Percentiles rank a stretch among this genome's conserved stretches.
phyloP scores from a whole-genome alignment of 2,113 vertebrate species.

The Baryphthengus martii region DNA sequence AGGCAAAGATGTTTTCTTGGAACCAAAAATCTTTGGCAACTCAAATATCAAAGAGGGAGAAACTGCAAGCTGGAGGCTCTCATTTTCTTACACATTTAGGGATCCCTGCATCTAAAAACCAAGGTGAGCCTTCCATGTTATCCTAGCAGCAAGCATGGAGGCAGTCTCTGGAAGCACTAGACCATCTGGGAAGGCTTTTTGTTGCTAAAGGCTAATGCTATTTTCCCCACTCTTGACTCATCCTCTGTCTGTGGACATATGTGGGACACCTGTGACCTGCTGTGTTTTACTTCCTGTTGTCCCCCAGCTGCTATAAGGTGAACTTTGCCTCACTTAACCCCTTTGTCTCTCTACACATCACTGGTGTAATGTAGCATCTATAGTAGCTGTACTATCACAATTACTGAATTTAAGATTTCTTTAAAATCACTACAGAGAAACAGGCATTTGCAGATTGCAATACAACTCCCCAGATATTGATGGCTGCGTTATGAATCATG shows the following conservation, averaged over 20 bases:
- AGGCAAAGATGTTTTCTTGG: not conserved
- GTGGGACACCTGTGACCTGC: not conserved
- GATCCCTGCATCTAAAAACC: not conserved
- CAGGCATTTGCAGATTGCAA: not conserved
- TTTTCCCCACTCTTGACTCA: not conserved
- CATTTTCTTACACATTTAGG: not conserved
- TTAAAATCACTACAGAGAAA: not conserved
- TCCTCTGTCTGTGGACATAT: not conserved
- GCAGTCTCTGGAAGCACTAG: not conserved
- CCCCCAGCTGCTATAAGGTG: not conserved
- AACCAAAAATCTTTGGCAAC: not conserved
- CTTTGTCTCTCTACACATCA: not conserved
- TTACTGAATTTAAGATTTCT: not conserved
- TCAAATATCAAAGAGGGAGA: not conserved
- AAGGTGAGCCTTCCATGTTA: not conserved
- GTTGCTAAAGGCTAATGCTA: not conserved
- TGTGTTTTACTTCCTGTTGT: not conserved
- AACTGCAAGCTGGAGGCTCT: not conserved
- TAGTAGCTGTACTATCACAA: not conserved
- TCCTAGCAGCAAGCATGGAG: not conserved
- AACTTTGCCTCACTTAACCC: not conserved
- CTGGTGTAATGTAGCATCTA: not conserved
- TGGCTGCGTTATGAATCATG: not conserved
- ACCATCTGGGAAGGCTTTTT: not conserved
- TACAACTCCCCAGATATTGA: not conserved